Percentiles rank a stretch among this genome's conserved stretches.
Evolutionary conservation across 2,888 invertebrate genomes (phyloP).

Genomic region (Hydraecia micacea): DNA sequence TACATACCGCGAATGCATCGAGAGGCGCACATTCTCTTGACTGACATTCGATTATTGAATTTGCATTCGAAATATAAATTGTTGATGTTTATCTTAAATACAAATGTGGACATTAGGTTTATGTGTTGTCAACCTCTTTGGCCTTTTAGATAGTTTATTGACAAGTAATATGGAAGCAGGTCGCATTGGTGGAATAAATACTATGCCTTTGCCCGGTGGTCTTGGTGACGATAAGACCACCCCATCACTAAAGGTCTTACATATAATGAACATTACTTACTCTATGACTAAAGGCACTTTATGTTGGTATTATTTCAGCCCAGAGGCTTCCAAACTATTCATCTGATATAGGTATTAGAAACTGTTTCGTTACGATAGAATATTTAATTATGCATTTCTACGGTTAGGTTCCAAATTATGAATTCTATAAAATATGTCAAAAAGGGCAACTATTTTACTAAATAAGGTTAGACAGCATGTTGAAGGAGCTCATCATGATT

Average conservation of each 20-base stretch:
- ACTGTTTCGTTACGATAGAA: conserved; percentile 12
- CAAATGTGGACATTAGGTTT: conserved; percentile 63
- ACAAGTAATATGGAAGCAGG: conserved; percentile 47
- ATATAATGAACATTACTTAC: no score
- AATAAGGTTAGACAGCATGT: not conserved
- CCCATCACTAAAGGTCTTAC: conserved; percentile 12
- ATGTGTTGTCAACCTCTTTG: conserved; percentile 60
- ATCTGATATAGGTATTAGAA: conserved; percentile 29
- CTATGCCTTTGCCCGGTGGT: conserved; percentile 41
- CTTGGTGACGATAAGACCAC: conserved; percentile 34
- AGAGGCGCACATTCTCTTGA: conserved; percentile 54
- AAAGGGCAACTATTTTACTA: not conserved
- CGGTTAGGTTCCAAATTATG: conserved; percentile 21
- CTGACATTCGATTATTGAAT: conserved; percentile 65
- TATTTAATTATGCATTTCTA: conserved; percentile 32
- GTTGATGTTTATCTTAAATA: conserved; percentile 61
- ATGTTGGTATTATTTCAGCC: conserved; percentile 42
- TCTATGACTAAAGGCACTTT: conserved; percentile 22
- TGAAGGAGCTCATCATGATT: not conserved
- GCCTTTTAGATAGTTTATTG: conserved; percentile 56
- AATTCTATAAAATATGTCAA: conserved; percentile 12
- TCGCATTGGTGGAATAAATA: conserved; percentile 30
- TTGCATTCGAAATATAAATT: conserved; percentile 60
- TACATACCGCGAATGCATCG: conserved; percentile 56
- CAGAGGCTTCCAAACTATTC: conserved; percentile 15